Conservation (phyloP, 2,113 vertebrate genomes). For the Myanophis thanlyinensis region DNA sequence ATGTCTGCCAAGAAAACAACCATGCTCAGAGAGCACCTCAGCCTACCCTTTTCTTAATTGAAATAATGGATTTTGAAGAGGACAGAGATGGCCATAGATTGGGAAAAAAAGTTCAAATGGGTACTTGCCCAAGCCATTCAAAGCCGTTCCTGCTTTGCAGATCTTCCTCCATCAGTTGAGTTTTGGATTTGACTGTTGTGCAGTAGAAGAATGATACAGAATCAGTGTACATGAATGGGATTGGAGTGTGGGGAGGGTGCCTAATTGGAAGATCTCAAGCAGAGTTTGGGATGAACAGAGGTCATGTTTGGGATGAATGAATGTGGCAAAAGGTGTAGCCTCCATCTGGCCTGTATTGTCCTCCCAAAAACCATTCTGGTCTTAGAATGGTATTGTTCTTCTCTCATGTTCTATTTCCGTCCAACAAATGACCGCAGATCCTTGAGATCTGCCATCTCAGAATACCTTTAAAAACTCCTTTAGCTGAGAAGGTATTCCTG, state of each 20-base stretch:
- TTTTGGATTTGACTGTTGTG: not conserved
- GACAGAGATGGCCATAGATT: not conserved
- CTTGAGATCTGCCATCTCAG: not conserved
- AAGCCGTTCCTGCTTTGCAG: rapidly evolving
- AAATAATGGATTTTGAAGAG: not conserved
- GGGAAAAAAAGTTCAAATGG: not conserved
- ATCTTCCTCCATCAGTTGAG: not conserved
- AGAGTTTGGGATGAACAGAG: not conserved
- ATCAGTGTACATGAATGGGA: not conserved
- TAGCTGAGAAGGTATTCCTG: not conserved
- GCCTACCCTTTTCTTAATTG: not conserved
- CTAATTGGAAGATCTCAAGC: not conserved
- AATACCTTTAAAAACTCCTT: not conserved
- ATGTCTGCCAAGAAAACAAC: not conserved
- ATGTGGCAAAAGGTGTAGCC: not conserved
- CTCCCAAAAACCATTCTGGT: not conserved
- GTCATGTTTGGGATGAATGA: not conserved
- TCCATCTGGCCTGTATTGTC: not conserved
- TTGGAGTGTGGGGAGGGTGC: rapidly evolving
- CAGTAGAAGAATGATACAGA: not conserved
- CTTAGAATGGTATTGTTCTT: not conserved
- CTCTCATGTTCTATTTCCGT: not conserved
- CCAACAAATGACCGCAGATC: not conserved
- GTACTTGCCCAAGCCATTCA: not conserved
- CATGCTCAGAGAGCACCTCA: not conserved